Conservation (phyloP, 2,888 invertebrate genomes). For the Achlya flavicornis region DNA sequence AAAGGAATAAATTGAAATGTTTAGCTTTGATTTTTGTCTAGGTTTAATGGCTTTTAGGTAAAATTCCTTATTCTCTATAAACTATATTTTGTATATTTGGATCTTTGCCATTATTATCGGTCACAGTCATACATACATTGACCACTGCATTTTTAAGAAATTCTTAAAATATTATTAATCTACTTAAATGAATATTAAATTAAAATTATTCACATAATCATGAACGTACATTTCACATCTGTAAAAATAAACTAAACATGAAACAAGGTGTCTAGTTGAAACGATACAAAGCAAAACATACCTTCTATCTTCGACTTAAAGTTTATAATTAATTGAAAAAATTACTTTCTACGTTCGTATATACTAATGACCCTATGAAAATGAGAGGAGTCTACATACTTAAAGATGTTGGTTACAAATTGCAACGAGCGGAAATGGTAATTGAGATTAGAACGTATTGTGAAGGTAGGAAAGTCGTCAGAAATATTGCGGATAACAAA, state of each 20-base stretch:
- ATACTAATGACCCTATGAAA: conserved; percentile 54
- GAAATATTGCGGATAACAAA: conserved; percentile 11
- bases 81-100: too few relatives aligned
- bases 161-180: not conserved
- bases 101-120: too few relatives aligned
- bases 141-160: not conserved
- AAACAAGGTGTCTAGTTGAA: conserved; percentile 16
- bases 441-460: conserved; percentile 32
- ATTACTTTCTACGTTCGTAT: conserved; percentile 31
- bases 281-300: conserved; percentile 29
- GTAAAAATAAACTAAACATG: conserved; percentile 35
- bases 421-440: conserved; percentile 17
- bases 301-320: conserved; percentile 28
- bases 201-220: conserved; percentile 29
- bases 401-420: conserved; percentile 26
- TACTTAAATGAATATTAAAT: conserved; percentile 26
- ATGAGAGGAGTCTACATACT: conserved; percentile 38
- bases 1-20: too few relatives aligned
- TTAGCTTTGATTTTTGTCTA: too few relatives aligned
- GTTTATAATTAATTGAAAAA: conserved; percentile 26
- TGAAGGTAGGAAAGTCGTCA: conserved; percentile 21
- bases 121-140: not conserved
- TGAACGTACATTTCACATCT: conserved; percentile 34
- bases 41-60: too few relatives aligned
- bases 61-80: too few relatives aligned